Percentiles rank a stretch among this genome's conserved stretches.
These are phyloP conservation scores for Nannoperca obscura DNA, from an alignment of 2,797 vertebrate genomes.

Conservation along the genomic window DNA sequence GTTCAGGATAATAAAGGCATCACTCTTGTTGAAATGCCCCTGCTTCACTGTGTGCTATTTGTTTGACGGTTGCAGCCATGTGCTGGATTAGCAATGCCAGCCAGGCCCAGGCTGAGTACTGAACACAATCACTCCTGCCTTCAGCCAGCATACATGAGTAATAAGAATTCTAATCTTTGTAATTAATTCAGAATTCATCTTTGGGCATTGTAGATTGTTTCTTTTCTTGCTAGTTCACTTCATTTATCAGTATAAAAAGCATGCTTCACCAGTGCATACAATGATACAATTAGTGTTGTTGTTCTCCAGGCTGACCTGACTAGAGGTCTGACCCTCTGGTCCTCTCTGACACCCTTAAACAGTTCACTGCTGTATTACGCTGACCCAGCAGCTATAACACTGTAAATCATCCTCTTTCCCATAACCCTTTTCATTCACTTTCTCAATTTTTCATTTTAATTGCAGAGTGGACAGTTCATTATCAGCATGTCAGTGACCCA, in stretches of 20 bases:
- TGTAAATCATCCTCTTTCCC: constrained; percentile 37
- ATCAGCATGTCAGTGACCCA: constrained; percentile 81
- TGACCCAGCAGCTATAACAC: constrained; percentile 66
- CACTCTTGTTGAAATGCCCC: not conserved
- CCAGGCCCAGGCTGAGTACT: constrained; percentile 23
- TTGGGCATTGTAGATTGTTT: constrained; percentile 22
- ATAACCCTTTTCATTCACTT: constrained; percentile 63
- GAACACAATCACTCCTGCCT: constrained; percentile 35
- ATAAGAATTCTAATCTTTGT: constrained; percentile 49
- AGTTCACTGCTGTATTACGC: constrained; percentile 57
- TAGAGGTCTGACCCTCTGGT: constrained; percentile 34
- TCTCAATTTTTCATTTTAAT: constrained; percentile 85
- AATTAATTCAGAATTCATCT: constrained; percentile 53
- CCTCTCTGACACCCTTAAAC: constrained; percentile 57
- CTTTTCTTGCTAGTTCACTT: constrained; percentile 21
- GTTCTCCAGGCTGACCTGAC: constrained; percentile 31
- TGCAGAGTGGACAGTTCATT: constrained; percentile 86
- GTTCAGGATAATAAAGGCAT: not conserved
- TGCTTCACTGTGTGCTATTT: not conserved
- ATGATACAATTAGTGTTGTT: constrained; percentile 46
- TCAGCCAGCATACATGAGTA: constrained; percentile 26
- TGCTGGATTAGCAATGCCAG: not conserved
- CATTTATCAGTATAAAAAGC: constrained; percentile 44
- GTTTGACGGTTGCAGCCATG: not conserved
- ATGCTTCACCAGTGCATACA: constrained; percentile 23